Conservation (phyloP, 2,797 vertebrate genomes). For the Urophycis tenuis region DNA sequence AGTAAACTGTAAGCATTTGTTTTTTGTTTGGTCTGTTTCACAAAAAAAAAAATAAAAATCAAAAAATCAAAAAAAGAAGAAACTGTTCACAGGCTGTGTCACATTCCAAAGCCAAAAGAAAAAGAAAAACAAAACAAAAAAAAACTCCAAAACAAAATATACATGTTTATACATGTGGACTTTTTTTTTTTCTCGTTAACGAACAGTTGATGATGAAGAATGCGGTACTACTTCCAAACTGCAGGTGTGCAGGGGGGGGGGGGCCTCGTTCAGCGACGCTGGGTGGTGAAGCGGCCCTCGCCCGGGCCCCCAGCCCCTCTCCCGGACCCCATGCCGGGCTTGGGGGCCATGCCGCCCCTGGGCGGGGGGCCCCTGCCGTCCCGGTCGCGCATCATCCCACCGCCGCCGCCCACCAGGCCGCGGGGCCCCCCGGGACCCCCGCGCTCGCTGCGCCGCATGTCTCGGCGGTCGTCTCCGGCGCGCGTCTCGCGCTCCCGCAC, state of each 20-base stretch:
- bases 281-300: conserved; percentile 85
- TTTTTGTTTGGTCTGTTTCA: conserved; percentile 75
- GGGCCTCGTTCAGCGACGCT: conserved; percentile 80
- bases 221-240: conserved; percentile 78
- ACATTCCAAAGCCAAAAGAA: conserved; percentile 90
- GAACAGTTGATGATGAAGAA: conserved; percentile 86
- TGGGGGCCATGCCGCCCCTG: conserved; percentile 80
- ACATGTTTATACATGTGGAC: conserved; percentile 71
- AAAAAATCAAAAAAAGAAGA: conserved; percentile 37
- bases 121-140: too few species aligned
- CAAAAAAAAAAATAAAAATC: too few species aligned
- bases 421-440: conserved; percentile 83
- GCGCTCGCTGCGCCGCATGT: conserved; percentile 82
- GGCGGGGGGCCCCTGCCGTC: conserved; percentile 85
- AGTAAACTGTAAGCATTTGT: conserved; percentile 67
- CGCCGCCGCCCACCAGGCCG: conserved; percentile 80
- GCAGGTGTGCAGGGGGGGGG: too few species aligned
- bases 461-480: conserved; percentile 78
- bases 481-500: conserved; percentile 88
- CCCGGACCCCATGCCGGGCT: conserved; percentile 83
- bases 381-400: conserved; percentile 85
- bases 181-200: conserved; percentile 73
- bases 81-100: conserved; percentile 88
- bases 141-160: conserved; percentile 55
- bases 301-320: conserved; percentile 77